Conservation (phyloP, 2,888 invertebrate genomes). For the Acanthosoma haemorrhoidale region DNA sequence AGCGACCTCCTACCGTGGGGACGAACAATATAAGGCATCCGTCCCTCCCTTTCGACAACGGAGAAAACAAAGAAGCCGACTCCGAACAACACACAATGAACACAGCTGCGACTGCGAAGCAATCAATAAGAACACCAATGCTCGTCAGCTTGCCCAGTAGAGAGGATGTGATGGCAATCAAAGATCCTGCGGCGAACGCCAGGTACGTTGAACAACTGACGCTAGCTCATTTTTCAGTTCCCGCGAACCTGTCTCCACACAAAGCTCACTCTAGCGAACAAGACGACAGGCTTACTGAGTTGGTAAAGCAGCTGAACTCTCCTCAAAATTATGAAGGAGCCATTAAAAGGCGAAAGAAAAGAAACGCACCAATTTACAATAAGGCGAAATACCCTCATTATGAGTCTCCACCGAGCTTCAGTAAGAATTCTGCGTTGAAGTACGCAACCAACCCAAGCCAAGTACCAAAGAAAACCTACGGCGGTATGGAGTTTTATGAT, state of each 20-base stretch:
- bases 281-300: constrained; percentile 38
- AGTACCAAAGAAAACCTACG: constrained; percentile 59
- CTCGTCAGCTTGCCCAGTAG: constrained; percentile 8
- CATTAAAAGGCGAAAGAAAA: constrained; percentile 12
- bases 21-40: constrained; percentile 36
- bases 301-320: constrained; percentile 39
- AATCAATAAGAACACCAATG: background rate
- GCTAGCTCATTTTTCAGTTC: constrained; percentile 40
- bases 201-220: constrained; percentile 42
- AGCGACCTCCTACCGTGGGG: background rate
- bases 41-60: constrained; percentile 35
- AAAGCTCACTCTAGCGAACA: constrained; percentile 35
- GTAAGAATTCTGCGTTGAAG: constrained; percentile 58
- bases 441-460: constrained; percentile 60
- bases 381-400: constrained; percentile 64
- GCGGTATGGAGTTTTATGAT: constrained; percentile 67
- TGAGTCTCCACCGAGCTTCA: constrained; percentile 44
- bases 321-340: background rate
- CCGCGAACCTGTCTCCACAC: constrained; percentile 32
- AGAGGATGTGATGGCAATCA: background rate
- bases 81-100: background rate
- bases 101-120: background rate
- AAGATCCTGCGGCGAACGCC: constrained; percentile 30
- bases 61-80: constrained; percentile 31
- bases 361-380: constrained; percentile 41